phyloP scores from a whole-genome alignment of 2,113 vertebrate species.

The Colinus virginianus region DNA sequence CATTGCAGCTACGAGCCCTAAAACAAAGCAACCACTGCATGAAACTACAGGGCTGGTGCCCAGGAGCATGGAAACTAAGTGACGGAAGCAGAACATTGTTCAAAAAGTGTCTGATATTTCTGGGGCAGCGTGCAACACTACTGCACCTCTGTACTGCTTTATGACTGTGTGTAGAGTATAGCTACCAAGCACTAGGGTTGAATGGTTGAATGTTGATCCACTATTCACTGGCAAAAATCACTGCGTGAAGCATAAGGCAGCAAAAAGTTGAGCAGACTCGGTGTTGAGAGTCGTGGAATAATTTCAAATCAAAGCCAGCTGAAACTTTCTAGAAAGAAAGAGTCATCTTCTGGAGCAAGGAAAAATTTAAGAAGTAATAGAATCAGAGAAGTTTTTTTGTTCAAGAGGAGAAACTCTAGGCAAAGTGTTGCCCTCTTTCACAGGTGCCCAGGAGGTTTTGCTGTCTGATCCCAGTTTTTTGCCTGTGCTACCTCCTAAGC shows the following conservation, averaged over 20 bases:
- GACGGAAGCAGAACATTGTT: background rate
- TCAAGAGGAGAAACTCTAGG: background rate
- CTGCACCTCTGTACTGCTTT: background rate
- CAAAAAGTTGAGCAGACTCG: background rate
- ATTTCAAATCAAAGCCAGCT: background rate
- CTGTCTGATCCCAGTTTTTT: background rate
- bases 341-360: background rate
- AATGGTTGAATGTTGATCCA: background rate
- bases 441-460: background rate
- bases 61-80: background rate
- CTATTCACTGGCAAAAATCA: constrained; percentile 2
- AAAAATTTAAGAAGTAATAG: background rate
- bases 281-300: background rate
- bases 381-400: background rate
- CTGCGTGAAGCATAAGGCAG: background rate
- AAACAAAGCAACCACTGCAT: constrained; percentile 38
- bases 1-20: constrained; percentile 29
- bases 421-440: background rate
- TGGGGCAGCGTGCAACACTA: background rate
- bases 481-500: background rate
- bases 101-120: background rate
- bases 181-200: background rate
- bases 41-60: constrained; percentile 36
- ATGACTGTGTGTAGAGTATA: background rate
- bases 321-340: background rate